These are phyloP conservation scores for Spatulosminthurus flaviceps DNA, from an alignment of 2,888 invertebrate genomes.

Conservation along the genomic window DNA sequence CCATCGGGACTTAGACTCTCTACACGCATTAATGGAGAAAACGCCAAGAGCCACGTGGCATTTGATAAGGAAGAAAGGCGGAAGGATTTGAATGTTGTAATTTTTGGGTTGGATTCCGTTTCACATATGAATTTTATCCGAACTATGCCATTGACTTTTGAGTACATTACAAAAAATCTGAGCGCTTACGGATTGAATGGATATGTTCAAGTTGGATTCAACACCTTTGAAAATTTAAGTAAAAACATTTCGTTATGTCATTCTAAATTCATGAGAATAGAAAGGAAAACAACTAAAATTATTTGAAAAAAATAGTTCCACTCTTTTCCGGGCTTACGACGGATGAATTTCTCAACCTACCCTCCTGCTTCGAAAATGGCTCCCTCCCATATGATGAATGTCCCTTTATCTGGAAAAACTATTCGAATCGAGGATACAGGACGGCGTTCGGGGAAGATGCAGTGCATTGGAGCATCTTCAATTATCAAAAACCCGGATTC, in stretches of 20 bases:
- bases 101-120: conserved; percentile 85
- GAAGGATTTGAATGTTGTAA: conserved; percentile 73
- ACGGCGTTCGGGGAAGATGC: conserved; percentile 82
- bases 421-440: conserved; percentile 18
- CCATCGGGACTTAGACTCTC: too few relatives aligned
- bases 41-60: too few relatives aligned
- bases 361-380: too few relatives aligned
- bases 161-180: conserved; percentile 71
- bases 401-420: too few relatives aligned
- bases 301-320: too few relatives aligned
- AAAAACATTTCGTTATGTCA: background rate
- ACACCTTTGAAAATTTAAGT: conserved; percentile 86
- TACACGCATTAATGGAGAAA: too few relatives aligned
- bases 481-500: conserved; percentile 78
- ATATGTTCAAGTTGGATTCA: conserved; percentile 93
- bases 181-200: conserved; percentile 82
- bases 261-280: too few relatives aligned
- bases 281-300: too few relatives aligned
- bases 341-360: too few relatives aligned
- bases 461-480: conserved; percentile 80
- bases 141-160: conserved; percentile 77
- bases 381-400: too few relatives aligned
- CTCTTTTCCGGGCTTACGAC: too few relatives aligned
- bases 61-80: conserved; percentile 18
- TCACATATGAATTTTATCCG: conserved; percentile 86